Evolutionary conservation across 2,113 vertebrate species (phyloP).

Genomic region (Pachycephala philippinensis): DNA sequence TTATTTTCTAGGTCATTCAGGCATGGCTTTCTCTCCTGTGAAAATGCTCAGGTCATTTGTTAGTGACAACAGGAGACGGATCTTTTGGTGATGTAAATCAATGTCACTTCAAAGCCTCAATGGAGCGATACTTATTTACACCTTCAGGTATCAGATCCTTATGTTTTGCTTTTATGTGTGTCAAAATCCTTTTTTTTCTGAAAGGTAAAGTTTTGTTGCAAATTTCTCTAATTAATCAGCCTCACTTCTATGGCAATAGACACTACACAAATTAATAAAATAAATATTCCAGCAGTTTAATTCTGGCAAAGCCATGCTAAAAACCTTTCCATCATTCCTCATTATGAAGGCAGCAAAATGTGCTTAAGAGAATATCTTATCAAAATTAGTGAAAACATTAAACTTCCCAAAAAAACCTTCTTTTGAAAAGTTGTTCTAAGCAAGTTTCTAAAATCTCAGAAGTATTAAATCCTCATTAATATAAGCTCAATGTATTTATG

Average conservation of each 20-base stretch:
- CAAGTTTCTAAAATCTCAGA: constrained; percentile 69
- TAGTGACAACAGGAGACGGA: constrained; percentile 6
- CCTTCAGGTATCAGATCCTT: constrained; percentile 19
- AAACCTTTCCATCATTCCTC: constrained; percentile 28
- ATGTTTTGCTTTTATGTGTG: neutral
- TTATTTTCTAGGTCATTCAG: constrained; percentile 27
- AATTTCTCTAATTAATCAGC: constrained; percentile 27
- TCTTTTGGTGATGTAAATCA: constrained; percentile 58
- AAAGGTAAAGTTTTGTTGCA: constrained; percentile 15
- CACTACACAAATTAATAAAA: constrained; percentile 8
- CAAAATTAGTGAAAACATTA: constrained; percentile 67
- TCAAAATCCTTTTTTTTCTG: neutral
- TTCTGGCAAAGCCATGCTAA: constrained; percentile 10
- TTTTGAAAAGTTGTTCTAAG: constrained; percentile 68
- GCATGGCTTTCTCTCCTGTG: neutral
- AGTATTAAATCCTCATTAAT: constrained; percentile 78
- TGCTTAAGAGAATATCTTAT: constrained; percentile 51
- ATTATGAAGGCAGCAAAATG: constrained; percentile 53
- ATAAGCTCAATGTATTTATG: constrained; percentile 74
- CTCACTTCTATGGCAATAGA: neutral
- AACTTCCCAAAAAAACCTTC: constrained; percentile 38
- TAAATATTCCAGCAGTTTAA: constrained; percentile 5
- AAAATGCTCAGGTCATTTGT: constrained; percentile 37
- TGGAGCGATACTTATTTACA: constrained; percentile 31
- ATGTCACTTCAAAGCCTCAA: constrained; percentile 55